Base-by-base conservation (phyloP, 2,888 invertebrate genomes). In the Agrotis puta region DNA sequence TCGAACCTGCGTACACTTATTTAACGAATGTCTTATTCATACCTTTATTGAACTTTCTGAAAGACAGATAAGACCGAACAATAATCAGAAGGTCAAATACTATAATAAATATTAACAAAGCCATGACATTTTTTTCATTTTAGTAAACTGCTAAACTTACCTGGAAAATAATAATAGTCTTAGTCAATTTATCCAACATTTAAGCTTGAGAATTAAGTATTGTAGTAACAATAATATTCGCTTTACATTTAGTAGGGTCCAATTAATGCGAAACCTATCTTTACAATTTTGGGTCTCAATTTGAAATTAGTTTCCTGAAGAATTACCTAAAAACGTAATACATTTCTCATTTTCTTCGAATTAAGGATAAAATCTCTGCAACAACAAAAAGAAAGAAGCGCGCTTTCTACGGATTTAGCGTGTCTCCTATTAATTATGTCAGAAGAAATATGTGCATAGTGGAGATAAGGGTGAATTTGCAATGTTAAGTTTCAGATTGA, bases 1-100 rank as follows among this genome's bases (percentile, higher is more conserved):
- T 88, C 85, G 88, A 91, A 92, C 91, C 92, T 79, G 81, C 64
- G 18, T 22, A 51, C 48, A 67, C 14, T 27, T 27, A 22, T 16
- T 13, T n/a, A 43, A 67, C 27, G 1, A 67, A 67, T 14, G 20
- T 22, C 5, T 51, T 51, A n/a, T 20, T 7, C 18, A 14, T n/a
- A 20, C 54, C 57, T 53, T 27, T 27, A 27, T 58, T 53, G 14
- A 64, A 59, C 65, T 74, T 73, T 73, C 58, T 59, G 74, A 74
- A 53, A 50, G 24, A 64, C 43, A 45, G 0, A 50, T 33, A 22
- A 20, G 2, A 69, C 33, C 43, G 0, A 53, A 39, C 18, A 48
- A 48, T 54, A 45, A 24, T 5, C 54, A 43, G 11, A 43, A 20
- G 5, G 4, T 47, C 18, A 53, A 39, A 16, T 3, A 27, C n/a